A percentile compares a stretch with the other conserved stretches of the same genome.
These are phyloP conservation scores for Isoperla grammatica DNA, from an alignment of 2,888 invertebrate genomes.

Conservation along the genomic window DNA sequence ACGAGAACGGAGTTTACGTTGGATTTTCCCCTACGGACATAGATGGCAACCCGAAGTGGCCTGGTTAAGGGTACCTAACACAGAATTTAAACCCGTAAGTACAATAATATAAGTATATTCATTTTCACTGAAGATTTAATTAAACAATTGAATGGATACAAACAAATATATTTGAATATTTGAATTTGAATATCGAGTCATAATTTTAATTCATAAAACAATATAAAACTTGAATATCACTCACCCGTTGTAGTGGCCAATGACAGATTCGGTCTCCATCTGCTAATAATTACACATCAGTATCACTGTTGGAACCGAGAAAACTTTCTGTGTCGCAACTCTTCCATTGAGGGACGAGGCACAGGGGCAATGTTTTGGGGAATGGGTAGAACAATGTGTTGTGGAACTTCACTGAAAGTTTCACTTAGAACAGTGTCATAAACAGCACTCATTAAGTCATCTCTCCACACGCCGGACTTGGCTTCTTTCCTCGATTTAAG, in stretches of 20 bases:
- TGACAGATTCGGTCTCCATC: too few relatives aligned
- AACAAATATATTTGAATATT: neutral
- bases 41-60: neutral
- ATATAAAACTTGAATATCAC: neutral
- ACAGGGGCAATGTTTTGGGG: constrained; percentile 1
- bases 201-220: neutral
- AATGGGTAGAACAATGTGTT: neutral
- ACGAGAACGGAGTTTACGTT: neutral
- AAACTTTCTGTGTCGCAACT: neutral
- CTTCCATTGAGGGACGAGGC: neutral
- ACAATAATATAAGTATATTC: neutral
- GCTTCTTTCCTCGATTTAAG: neutral
- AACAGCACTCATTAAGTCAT: too few relatives aligned
- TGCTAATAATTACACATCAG: neutral
- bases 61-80: neutral
- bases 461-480: too few relatives aligned
- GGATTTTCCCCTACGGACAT: neutral
- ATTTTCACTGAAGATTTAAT: neutral
- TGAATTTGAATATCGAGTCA: neutral
- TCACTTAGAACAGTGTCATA: too few relatives aligned
- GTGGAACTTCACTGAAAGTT: too few relatives aligned
- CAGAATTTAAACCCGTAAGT: neutral
- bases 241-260: neutral
- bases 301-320: neutral
- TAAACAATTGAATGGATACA: neutral